Conservation (phyloP, 2,113 vertebrate genomes). For the Choloepus hoffmanni region DNA sequence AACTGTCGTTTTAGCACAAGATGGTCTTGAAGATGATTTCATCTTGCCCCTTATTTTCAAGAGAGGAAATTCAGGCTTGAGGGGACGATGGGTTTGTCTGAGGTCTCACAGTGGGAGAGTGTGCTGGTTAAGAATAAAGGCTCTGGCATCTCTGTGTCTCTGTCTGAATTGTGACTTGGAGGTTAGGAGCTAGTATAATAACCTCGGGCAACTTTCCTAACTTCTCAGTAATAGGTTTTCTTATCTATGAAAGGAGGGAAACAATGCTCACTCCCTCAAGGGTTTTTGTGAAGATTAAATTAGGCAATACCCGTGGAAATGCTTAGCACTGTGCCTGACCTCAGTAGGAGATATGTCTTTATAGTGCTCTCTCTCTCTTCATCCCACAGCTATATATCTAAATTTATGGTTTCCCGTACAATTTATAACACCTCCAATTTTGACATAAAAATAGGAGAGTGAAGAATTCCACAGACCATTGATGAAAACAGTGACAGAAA, state of each 20-base stretch:
- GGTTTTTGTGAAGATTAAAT: conserved; percentile 47
- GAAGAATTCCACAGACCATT: background rate
- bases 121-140: background rate
- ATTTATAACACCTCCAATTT: background rate
- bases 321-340: background rate
- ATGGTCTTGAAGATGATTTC: background rate
- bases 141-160: conserved; percentile 46
- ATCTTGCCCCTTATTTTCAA: background rate
- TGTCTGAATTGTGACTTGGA: conserved; percentile 69
- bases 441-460: background rate
- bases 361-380: background rate
- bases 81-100: background rate
- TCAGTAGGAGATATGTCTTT: background rate
- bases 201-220: conserved; percentile 68
- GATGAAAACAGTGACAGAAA: background rate
- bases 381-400: background rate
- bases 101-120: conserved; percentile 18
- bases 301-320: background rate
- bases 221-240: conserved; percentile 69
- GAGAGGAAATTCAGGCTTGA: background rate
- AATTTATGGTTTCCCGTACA: background rate
- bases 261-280: background rate
- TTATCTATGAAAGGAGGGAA: conserved; percentile 56
- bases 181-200: background rate
- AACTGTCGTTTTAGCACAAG: background rate